Percentiles rank a stretch among this genome's conserved stretches.
phyloP scores from a whole-genome alignment of 2,113 vertebrate species.

The Amblyornis subalaris region DNA sequence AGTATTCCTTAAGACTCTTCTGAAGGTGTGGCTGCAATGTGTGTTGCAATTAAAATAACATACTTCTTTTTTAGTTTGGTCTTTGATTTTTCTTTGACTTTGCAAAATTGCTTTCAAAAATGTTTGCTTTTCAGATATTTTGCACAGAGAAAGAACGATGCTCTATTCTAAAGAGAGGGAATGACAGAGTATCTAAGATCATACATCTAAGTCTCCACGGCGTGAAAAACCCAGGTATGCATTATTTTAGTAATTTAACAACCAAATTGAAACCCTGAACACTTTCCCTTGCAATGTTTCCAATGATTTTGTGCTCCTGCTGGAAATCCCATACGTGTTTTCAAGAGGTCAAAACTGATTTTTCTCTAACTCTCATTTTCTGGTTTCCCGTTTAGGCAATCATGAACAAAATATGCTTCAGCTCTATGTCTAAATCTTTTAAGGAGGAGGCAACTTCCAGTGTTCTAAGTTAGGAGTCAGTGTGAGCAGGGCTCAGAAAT shows the following conservation, averaged over 20 bases:
- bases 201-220: background rate
- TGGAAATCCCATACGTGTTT: background rate
- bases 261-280: background rate
- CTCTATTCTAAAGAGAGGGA: background rate
- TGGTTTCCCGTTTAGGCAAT: background rate
- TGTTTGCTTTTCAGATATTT: background rate
- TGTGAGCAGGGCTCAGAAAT: background rate
- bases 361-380: background rate
- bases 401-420: background rate
- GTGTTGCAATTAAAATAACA: background rate
- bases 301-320: background rate
- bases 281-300: background rate
- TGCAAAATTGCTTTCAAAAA: background rate
- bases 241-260: background rate
- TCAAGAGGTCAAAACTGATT: background rate
- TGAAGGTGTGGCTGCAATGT: background rate
- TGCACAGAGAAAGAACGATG: background rate
- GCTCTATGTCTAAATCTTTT: background rate
- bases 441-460: background rate
- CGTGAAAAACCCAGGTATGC: background rate
- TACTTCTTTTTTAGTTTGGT: background rate
- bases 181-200: background rate
- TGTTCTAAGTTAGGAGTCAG: background rate
- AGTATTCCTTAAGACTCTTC: background rate
- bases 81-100: background rate